phyloP scores from a whole-genome alignment of 2,888 invertebrate species.

The Oxytorus armatus region DNA sequence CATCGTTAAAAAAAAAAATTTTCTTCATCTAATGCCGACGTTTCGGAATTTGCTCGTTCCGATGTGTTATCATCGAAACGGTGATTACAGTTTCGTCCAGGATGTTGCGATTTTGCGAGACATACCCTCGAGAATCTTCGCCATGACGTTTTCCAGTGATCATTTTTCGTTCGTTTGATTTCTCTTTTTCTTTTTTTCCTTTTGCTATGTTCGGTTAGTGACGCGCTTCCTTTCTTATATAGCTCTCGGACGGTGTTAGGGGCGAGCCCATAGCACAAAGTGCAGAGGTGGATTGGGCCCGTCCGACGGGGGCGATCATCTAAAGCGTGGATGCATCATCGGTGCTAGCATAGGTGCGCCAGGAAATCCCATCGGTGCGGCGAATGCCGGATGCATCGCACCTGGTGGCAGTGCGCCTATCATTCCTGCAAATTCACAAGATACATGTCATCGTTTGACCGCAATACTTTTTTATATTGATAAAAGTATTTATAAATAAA shows the following conservation, averaged over 20 bases:
- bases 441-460: conserved; percentile 47
- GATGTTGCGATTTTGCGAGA: too few relatives aligned
- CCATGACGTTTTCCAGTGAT: too few relatives aligned
- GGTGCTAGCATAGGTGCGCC: conserved; percentile 86
- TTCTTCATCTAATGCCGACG: too few relatives aligned
- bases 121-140: too few relatives aligned
- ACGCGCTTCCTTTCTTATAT: background rate
- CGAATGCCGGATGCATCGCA: conserved; percentile 85
- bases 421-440: conserved; percentile 82
- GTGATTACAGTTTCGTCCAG: too few relatives aligned
- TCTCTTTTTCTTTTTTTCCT: conserved; percentile 18
- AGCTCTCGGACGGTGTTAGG: conserved; percentile 75
- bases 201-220: conserved; percentile 19
- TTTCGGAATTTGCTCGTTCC: too few relatives aligned
- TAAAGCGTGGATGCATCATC: conserved; percentile 94
- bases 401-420: conserved; percentile 84
- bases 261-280: conserved; percentile 87
- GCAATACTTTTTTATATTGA: conserved; percentile 10
- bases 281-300: conserved; percentile 85
- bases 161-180: conserved; percentile 6
- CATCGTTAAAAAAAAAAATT: too few relatives aligned
- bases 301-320: conserved; percentile 90
- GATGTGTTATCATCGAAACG: too few relatives aligned
- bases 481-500: too few relatives aligned
- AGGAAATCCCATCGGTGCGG: conserved; percentile 86